Conservation (phyloP, 2,797 vertebrate genomes). For the Prionace glauca region DNA sequence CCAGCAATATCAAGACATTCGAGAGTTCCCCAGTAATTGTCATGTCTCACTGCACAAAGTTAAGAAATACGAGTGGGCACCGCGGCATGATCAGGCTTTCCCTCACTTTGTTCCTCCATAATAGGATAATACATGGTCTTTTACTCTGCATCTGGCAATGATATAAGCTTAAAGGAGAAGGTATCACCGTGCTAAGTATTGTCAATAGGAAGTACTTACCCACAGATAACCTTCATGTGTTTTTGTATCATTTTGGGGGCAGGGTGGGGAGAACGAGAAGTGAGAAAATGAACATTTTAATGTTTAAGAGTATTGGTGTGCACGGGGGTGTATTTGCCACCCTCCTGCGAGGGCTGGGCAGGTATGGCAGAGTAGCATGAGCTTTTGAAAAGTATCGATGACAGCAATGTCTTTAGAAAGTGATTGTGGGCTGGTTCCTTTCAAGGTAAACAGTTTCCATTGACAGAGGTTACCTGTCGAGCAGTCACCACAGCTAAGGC, state of each 20-base stretch:
- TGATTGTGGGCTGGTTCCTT: not conserved
- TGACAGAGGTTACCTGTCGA: constrained; percentile 24
- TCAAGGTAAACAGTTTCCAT: constrained; percentile 21
- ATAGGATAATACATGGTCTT: constrained; percentile 90
- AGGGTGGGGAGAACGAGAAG: not conserved
- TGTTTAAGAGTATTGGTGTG: not conserved
- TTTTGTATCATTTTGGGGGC: not conserved
- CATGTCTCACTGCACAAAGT: constrained; percentile 74
- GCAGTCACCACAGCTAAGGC: not conserved
- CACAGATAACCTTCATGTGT: not conserved
- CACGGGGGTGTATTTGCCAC: not conserved
- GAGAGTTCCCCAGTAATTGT: constrained; percentile 69
- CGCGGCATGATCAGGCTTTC: constrained; percentile 55
- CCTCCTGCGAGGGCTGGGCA: not conserved
- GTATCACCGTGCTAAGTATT: constrained; percentile 4
- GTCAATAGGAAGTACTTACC: constrained; percentile 29
- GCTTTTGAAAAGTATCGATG: not conserved
- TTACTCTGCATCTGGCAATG: constrained; percentile 67
- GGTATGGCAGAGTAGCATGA: not conserved
- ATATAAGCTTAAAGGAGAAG: constrained; percentile 35
- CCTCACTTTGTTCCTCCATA: constrained; percentile 74
- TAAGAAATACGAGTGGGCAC: constrained; percentile 59
- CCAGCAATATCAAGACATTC: constrained; percentile 79
- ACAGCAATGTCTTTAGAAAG: not conserved
- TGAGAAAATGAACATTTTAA: not conserved